These are phyloP conservation scores for Streblospio benedicti DNA, from an alignment of 1,140 invertebrate species.

Conservation along the genomic window DNA sequence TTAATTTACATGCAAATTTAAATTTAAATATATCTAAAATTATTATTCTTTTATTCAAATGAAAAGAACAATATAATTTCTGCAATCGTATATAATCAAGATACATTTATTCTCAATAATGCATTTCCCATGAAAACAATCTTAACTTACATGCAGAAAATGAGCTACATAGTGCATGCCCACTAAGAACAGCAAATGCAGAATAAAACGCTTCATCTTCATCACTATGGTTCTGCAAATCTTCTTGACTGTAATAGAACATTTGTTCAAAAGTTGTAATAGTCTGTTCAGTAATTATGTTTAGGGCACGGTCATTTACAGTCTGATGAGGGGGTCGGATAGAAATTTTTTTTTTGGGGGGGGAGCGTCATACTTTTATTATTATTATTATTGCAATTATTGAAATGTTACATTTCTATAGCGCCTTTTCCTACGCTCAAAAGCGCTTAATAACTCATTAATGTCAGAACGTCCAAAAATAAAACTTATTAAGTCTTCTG, in stretches of 20 bases:
- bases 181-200: constrained; percentile 63
- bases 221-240: constrained; percentile 64
- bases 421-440: no score
- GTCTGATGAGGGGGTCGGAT: not conserved
- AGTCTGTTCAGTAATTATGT: not conserved
- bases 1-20: constrained; percentile 6
- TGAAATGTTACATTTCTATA: constrained; percentile 22
- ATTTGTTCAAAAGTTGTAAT: constrained; percentile 16
- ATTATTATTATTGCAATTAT: not conserved
- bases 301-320: not conserved
- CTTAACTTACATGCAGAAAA: constrained; percentile 59
- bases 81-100: not conserved
- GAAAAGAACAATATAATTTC: constrained; percentile 16
- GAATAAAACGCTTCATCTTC: constrained; percentile 67
- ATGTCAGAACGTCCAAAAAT: no score
- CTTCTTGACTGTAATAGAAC: constrained; percentile 59
- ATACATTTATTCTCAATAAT: not conserved
- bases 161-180: constrained; percentile 64
- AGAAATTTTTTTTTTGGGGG: not conserved
- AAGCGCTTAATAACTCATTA: no score
- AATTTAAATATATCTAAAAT: not conserved
- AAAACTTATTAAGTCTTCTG: no score
- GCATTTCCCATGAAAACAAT: constrained; percentile 3
- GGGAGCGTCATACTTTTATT: not conserved
- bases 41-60: constrained; percentile 5